Evolutionary conservation across 2,797 vertebrate species (phyloP), one percentile per base, ranked within the genome.

Genomic region (Aeoliscus strigatus): DNA sequence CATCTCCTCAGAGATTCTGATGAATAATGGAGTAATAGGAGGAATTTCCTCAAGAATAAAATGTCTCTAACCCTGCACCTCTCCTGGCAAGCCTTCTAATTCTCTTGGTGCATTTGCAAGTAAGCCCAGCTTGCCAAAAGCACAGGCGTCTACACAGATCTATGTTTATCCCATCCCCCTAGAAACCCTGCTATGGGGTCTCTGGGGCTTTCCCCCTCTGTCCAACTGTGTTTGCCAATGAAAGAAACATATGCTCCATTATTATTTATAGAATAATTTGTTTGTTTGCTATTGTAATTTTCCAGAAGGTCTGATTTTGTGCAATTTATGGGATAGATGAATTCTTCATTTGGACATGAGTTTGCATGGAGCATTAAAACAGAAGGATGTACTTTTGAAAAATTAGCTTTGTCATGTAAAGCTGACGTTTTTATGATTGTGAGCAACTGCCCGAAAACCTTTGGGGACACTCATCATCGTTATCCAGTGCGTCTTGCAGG

Each of bases 221-320:
- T 41, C 58, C 70, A 50, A 70, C 49, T 48, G 72, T 66, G 52
- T 73, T 60, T 47, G 44, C 58, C 63, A 72, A 84, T 79, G 77
- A 66, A 74, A 72, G 73, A 83, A 86, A 69, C 79, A 84, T 73
- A 84, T 83, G 82, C 62, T 65, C 41, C 47, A 42, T 68, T 81
- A 77, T 87, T 80, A 88, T 89, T 87, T 87, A 86, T 84, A 80
- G 79, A 81, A 80, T 66, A 34, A 70, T 77, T 77, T 87, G 80
- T 86, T 86, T 87, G 73, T 84, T 80, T 84, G 80, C 84, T 62
- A 63, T 78, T 75, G 32, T 51, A 33, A 65, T 79, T 83, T 75
- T 79, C 69, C 77, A 70, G 48, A 71, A 66, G 66, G 60, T 63
- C 56, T 38, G 8, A 64, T 59, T 55, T 67, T 34, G 24, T 13